Percentiles rank a stretch among this genome's conserved stretches.
Conservation (phyloP, 2,797 vertebrate species). For the Cygnus olor region DNA sequence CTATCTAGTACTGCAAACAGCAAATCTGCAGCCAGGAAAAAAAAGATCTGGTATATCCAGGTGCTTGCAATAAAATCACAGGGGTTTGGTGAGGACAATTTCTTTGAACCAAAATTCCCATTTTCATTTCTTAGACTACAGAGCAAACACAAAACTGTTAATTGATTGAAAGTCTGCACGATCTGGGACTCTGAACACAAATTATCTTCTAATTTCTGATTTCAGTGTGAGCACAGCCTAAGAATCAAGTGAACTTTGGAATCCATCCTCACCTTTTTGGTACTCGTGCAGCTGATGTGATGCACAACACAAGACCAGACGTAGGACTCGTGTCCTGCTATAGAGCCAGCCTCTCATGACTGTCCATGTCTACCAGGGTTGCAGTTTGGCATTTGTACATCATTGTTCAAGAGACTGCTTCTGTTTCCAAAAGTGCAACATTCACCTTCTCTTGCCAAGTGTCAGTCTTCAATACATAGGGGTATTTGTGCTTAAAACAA, state of each 20-base stretch:
- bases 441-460: background rate
- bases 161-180: background rate
- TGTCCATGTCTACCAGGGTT: background rate
- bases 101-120: background rate
- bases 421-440: background rate
- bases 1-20: rapidly evolving
- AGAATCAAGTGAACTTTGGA: background rate
- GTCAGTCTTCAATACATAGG: background rate
- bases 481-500: background rate
- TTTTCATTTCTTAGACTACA: background rate
- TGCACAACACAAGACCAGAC: too few relatives aligned
- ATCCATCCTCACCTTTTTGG: background rate
- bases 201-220: background rate
- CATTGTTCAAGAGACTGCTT: background rate
- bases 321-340: background rate
- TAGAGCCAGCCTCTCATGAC: background rate
- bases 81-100: background rate
- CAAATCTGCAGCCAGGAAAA: background rate
- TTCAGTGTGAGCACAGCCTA: background rate
- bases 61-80: background rate
- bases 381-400: background rate
- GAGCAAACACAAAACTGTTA: background rate
- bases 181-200: background rate
- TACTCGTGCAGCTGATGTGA: background rate
- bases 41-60: background rate